These are phyloP conservation scores for Penaeus monodon DNA, from an alignment of 2,888 invertebrate species.

Conservation along the genomic window DNA sequence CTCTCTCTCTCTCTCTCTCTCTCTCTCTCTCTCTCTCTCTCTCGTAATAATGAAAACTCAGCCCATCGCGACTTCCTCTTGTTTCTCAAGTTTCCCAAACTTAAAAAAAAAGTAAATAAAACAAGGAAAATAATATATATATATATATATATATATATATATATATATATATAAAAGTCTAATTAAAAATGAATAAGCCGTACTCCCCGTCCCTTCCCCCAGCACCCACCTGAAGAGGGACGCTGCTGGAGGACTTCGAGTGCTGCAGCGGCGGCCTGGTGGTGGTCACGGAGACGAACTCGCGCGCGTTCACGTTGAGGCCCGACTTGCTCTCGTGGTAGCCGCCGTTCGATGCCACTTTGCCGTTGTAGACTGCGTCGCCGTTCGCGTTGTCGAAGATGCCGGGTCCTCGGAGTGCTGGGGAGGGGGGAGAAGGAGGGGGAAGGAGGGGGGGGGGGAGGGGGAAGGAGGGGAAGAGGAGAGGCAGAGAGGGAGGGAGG, in stretches of 20 bases:
- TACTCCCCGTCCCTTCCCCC: neutral
- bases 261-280: conserved; percentile 70
- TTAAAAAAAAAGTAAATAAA: too few relatives aligned
- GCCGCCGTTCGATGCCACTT: conserved; percentile 38
- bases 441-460: too few relatives aligned
- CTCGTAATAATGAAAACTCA: too few relatives aligned
- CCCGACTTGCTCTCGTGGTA: conserved; percentile 70
- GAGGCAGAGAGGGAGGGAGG: neutral
- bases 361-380: conserved; percentile 42
- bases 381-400: conserved; percentile 56
- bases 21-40: neutral
- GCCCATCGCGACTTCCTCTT: too few relatives aligned
- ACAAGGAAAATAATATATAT: too few relatives aligned
- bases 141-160: too few relatives aligned
- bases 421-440: neutral
- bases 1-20: neutral
- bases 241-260: conserved; percentile 66
- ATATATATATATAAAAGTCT: too few relatives aligned
- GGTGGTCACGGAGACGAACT: conserved; percentile 75
- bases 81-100: too few relatives aligned
- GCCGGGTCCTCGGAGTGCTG: conserved; percentile 57
- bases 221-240: conserved; percentile 51
- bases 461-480: neutral
- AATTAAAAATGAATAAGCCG: too few relatives aligned
- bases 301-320: conserved; percentile 89